Percentiles rank a stretch among this genome's conserved stretches.
These are phyloP conservation scores for Drosophila pectinifera DNA, from an alignment of 1,140 invertebrate species.

Conservation along the genomic window DNA sequence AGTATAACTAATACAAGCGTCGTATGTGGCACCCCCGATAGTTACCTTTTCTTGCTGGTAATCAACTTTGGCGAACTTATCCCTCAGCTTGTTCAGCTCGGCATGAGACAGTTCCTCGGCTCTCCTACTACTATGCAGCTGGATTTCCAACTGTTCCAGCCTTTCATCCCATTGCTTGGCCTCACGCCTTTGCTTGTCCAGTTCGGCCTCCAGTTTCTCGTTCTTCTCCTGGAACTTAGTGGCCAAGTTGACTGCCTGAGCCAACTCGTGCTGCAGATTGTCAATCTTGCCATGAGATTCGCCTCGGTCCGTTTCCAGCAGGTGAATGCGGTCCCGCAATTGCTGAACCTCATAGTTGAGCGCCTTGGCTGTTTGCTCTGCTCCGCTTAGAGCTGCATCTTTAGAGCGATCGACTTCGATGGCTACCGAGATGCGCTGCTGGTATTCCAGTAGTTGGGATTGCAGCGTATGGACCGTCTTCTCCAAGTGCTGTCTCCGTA, in stretches of 20 bases:
- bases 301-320: slow-evolving; percentile 65
- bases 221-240: slow-evolving; percentile 80
- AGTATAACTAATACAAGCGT: too few relatives aligned
- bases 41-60: slow-evolving; percentile 77
- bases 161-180: slow-evolving; percentile 46
- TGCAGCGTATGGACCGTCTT: slow-evolving; percentile 90
- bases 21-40: too few relatives aligned
- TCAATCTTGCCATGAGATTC: slow-evolving; percentile 57
- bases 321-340: slow-evolving; percentile 54
- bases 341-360: slow-evolving; percentile 67
- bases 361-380: slow-evolving; percentile 86
- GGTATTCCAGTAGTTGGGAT: slow-evolving; percentile 89
- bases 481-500: slow-evolving; percentile 90
- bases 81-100: slow-evolving; percentile 76
- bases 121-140: slow-evolving; percentile 63
- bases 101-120: slow-evolving; percentile 66
- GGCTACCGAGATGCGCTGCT: slow-evolving; percentile 92
- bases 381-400: slow-evolving; percentile 88
- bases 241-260: slow-evolving; percentile 69
- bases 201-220: slow-evolving; percentile 70
- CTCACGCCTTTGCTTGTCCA: slow-evolving; percentile 39
- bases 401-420: slow-evolving; percentile 91
- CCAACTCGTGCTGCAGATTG: slow-evolving; percentile 70
- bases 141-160: slow-evolving; percentile 71
- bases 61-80: slow-evolving; percentile 72